These are phyloP conservation scores for Gambusia holbrooki DNA, from an alignment of 2,113 vertebrate genomes.

Conservation along the genomic window DNA sequence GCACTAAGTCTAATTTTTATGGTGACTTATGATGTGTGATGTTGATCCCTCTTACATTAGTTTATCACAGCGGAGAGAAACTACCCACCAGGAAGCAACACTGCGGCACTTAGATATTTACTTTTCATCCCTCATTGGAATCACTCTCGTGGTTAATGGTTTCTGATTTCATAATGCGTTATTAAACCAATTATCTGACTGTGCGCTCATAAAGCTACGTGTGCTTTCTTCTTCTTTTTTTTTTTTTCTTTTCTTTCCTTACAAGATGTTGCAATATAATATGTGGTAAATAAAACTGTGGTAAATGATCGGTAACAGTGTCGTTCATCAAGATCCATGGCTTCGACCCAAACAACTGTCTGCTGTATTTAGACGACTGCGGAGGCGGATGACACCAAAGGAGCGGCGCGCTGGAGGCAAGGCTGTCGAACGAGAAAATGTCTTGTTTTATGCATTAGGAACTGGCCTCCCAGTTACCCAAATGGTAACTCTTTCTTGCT, in stretches of 20 bases:
- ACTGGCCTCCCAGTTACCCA: slow-evolving; percentile 12
- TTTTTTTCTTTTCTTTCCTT: background rate
- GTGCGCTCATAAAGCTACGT: slow-evolving; percentile 59
- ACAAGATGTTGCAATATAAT: slow-evolving; percentile 57
- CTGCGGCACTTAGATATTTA: slow-evolving; percentile 35
- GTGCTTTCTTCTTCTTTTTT: slow-evolving; percentile 45
- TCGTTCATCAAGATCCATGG: slow-evolving; percentile 41
- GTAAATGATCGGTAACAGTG: slow-evolving; percentile 54
- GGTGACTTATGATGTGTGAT: slow-evolving; percentile 61
- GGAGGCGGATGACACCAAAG: slow-evolving; percentile 36
- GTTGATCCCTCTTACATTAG: slow-evolving; percentile 49
- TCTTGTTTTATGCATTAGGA: slow-evolving; percentile 28
- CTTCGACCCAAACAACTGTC: slow-evolving; percentile 30
- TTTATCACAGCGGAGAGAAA: slow-evolving; percentile 42
- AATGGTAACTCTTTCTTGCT: slow-evolving; percentile 25
- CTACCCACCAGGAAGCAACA: slow-evolving; percentile 34
- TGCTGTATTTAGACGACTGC: slow-evolving; percentile 41
- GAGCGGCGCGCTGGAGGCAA: slow-evolving; percentile 37
- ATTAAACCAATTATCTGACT: slow-evolving; percentile 47
- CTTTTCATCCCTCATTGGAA: slow-evolving; percentile 53
- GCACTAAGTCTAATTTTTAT: slow-evolving; percentile 53
- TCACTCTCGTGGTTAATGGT: slow-evolving; percentile 41
- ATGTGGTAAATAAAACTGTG: slow-evolving; percentile 71
- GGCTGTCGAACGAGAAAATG: slow-evolving; percentile 35
- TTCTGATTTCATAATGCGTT: slow-evolving; percentile 56